Percentiles rank a stretch among this genome's conserved stretches.
Conservation (phyloP, 2,888 invertebrate genomes). For the Orthosia incerta region DNA sequence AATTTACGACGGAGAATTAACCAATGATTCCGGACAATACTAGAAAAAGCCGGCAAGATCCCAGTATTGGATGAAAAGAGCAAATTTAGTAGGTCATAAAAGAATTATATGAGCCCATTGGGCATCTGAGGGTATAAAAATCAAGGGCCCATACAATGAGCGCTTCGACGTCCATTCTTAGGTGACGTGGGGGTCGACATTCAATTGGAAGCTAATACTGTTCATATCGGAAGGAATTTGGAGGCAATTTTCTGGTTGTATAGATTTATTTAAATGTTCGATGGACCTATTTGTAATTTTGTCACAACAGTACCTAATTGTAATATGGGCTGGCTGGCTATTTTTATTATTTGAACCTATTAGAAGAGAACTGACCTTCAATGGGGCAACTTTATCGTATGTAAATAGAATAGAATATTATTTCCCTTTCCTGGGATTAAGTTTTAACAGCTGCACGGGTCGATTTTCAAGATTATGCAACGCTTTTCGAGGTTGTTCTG, state of each 20-base stretch:
- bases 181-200: conserved; percentile 24
- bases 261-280: conserved; percentile 32
- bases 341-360: too few relatives aligned
- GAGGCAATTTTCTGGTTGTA: conserved; percentile 33
- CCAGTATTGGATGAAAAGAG: conserved; percentile 51
- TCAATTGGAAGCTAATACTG: conserved; percentile 42
- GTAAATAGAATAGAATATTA: too few relatives aligned
- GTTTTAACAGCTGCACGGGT: too few relatives aligned
- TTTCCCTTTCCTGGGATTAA: too few relatives aligned
- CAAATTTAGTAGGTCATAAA: conserved; percentile 56
- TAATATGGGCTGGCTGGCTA: neutral
- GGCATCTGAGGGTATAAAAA: conserved; percentile 40
- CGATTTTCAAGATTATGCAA: too few relatives aligned
- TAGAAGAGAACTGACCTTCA: too few relatives aligned
- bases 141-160: conserved; percentile 41
- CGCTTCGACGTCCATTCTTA: conserved; percentile 13
- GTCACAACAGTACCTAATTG: neutral
- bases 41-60: conserved; percentile 39
- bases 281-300: neutral
- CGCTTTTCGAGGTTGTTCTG: too few relatives aligned
- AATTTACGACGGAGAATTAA: conserved; percentile 36
- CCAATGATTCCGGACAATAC: conserved; percentile 40
- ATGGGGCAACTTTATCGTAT: too few relatives aligned
- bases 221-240: conserved; percentile 32
- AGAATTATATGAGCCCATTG: conserved; percentile 48